Percentiles rank a stretch among this genome's conserved stretches.
Evolutionary conservation across 2,797 vertebrate species (phyloP).

Genomic region (Miichthys miiuy): DNA sequence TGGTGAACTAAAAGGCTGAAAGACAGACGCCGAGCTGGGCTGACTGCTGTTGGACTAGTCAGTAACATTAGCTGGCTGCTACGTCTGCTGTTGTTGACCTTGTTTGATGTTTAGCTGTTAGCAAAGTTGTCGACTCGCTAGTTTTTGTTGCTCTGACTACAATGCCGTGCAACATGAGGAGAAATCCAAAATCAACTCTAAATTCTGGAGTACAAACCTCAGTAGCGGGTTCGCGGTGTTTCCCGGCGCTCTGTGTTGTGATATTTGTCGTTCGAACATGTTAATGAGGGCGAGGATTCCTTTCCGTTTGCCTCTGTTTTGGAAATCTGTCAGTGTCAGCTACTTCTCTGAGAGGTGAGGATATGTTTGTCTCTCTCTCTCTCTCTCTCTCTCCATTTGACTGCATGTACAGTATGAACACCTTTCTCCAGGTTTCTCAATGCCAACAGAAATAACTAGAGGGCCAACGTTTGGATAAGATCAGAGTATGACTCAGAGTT

Average conservation of each 20-base stretch:
- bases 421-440: constrained; percentile 39
- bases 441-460: constrained; percentile 68
- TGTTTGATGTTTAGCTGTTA: no score
- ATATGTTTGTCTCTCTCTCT: constrained; percentile 12
- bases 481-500: constrained; percentile 73
- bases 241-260: no score
- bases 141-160: neutral
- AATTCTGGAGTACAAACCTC: neutral
- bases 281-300: constrained; percentile 16
- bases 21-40: no score
- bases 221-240: neutral
- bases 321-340: constrained; percentile 25
- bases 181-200: neutral
- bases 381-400: constrained; percentile 20
- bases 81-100: no score
- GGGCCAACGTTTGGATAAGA: constrained; percentile 73
- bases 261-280: neutral
- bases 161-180: neutral
- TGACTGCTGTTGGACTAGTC: no score
- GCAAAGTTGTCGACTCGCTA: no score
- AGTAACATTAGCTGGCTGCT: no score
- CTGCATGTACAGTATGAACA: constrained; percentile 29
- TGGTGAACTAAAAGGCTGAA: no score
- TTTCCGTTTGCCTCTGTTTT: constrained; percentile 11
- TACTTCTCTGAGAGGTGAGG: constrained; percentile 6